Conservation (phyloP, 53 echinoderm and acorn worm species). For the Patiria pectinifera region DNA sequence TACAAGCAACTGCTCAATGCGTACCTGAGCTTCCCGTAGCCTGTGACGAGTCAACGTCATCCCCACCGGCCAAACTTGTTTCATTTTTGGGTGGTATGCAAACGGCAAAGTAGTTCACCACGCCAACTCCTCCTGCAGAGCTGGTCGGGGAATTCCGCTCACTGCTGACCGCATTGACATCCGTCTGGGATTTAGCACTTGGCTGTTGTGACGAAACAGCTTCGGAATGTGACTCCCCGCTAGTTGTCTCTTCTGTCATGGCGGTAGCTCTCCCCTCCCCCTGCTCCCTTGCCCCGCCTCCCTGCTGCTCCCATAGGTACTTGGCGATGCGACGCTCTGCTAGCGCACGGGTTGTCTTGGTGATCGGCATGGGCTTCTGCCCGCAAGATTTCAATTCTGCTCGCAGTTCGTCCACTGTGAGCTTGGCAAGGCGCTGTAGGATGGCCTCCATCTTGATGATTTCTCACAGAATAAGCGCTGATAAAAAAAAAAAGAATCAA, state of each 20-base stretch:
- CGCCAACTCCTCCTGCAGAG: slow-evolving; percentile 21
- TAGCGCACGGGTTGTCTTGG: slow-evolving; percentile 77
- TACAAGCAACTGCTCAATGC: background rate
- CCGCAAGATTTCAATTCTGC: slow-evolving; percentile 66
- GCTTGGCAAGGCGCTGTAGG: slow-evolving; percentile 53
- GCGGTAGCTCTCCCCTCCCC: background rate
- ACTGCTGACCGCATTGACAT: background rate
- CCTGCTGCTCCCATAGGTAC: slow-evolving; percentile 51
- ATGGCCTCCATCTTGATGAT: slow-evolving; percentile 74
- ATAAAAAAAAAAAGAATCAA: background rate
- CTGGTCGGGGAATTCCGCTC: background rate
- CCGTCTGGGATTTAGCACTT: background rate
- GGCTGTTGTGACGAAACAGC: background rate
- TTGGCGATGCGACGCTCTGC: slow-evolving; percentile 81
- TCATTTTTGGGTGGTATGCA: slow-evolving; percentile 68
- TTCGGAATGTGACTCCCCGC: background rate
- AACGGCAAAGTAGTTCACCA: slow-evolving; percentile 70
- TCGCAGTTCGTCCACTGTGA: slow-evolving; percentile 69
- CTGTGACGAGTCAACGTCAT: background rate
- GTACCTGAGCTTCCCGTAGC: background rate
- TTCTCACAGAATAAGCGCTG: background rate
- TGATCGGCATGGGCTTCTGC: slow-evolving; percentile 76
- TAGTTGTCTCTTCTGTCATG: background rate
- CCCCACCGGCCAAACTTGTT: background rate
- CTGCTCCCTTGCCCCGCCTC: background rate